Conservation (phyloP, 1,140 invertebrate genomes). For the Plectrocnemia conspersa region DNA sequence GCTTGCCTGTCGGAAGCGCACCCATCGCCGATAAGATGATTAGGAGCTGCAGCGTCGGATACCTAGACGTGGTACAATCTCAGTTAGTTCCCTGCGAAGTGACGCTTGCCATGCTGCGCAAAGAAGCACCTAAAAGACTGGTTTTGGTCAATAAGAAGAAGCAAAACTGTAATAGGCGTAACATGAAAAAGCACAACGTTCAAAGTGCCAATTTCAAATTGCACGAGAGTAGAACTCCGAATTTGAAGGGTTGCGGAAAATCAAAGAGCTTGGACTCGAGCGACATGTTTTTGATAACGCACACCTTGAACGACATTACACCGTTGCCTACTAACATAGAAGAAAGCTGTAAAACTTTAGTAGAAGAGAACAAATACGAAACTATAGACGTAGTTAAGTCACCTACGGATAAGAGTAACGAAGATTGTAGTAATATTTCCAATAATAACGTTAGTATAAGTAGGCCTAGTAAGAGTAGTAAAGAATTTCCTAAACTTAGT, state of each 20-base stretch:
- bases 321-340: slow-evolving; percentile 37
- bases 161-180: slow-evolving; percentile 47
- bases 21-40: slow-evolving; percentile 66
- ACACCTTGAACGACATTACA: slow-evolving; percentile 40
- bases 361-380: slow-evolving; percentile 37
- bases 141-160: slow-evolving; percentile 65
- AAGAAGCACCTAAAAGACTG: slow-evolving; percentile 68
- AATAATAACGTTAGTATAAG: slow-evolving; percentile 24
- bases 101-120: slow-evolving; percentile 62
- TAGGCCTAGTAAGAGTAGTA: slow-evolving; percentile 32
- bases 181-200: slow-evolving; percentile 38
- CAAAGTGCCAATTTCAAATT: slow-evolving; percentile 34
- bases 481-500: slow-evolving; percentile 39
- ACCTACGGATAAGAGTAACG: slow-evolving; percentile 18
- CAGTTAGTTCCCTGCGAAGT: slow-evolving; percentile 67
- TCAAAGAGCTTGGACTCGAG: slow-evolving; percentile 79
- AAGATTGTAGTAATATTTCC: too few relatives aligned
- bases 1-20: slow-evolving; percentile 52
- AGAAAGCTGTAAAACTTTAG: slow-evolving; percentile 40
- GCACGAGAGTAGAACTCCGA: slow-evolving; percentile 40
- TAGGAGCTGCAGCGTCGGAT: slow-evolving; percentile 78
- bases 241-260: slow-evolving; percentile 72
- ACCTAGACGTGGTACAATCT: slow-evolving; percentile 72
- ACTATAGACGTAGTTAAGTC: slow-evolving; percentile 35
- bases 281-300: slow-evolving; percentile 58